Evolutionary conservation across 2,113 vertebrate genomes (phyloP).

Genomic region (Agapornis roseicollis): DNA sequence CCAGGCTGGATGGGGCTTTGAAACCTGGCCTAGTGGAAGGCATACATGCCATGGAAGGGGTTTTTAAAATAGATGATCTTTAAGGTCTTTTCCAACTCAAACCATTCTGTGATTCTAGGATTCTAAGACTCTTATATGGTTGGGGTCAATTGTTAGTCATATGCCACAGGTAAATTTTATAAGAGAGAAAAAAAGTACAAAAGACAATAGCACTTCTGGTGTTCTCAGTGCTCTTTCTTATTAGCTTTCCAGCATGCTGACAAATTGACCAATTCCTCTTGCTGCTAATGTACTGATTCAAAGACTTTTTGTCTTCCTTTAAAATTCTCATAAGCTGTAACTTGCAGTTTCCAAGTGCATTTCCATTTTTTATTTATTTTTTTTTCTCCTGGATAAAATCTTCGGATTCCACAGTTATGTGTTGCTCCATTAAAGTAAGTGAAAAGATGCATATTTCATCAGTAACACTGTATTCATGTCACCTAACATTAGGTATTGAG

Average conservation of each 20-base stretch:
- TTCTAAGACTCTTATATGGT: background rate
- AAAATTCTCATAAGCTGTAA: background rate
- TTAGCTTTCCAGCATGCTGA: background rate
- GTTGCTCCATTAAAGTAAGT: background rate
- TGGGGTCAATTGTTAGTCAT: background rate
- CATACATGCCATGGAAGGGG: background rate
- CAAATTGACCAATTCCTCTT: background rate
- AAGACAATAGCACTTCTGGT: background rate
- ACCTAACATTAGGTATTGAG: background rate
- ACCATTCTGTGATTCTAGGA: background rate
- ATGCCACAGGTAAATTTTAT: background rate
- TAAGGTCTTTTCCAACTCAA: background rate
- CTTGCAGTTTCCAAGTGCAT: background rate
- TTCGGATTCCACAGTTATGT: background rate
- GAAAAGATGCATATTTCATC: background rate
- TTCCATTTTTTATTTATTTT: background rate
- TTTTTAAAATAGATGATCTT: background rate
- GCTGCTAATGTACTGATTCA: background rate
- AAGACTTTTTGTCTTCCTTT: background rate
- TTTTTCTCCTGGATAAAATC: background rate
- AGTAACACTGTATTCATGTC: background rate
- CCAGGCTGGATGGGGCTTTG: background rate
- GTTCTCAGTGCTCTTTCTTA: background rate
- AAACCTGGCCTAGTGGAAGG: background rate
- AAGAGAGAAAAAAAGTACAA: background rate